phyloP scores from a whole-genome alignment of 2,888 invertebrate genomes.

The Hydropsyche betteni region DNA sequence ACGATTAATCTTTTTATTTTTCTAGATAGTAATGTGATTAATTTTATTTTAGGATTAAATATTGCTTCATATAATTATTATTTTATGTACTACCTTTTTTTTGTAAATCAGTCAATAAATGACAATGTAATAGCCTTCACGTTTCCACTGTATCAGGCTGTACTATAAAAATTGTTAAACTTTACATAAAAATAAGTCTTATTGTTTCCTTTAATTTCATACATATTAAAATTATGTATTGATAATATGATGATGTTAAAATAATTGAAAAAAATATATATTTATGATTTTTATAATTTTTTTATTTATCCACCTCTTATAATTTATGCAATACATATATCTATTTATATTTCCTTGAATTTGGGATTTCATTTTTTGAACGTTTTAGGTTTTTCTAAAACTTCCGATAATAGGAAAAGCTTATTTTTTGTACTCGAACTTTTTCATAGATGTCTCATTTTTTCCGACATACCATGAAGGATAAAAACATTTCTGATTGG shows the following conservation, averaged over 20 bases:
- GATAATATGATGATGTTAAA: slow-evolving; percentile 69
- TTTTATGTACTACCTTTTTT: slow-evolving; percentile 26
- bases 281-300: slow-evolving; percentile 37
- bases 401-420: too few relatives aligned
- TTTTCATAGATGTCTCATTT: too few relatives aligned
- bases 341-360: too few relatives aligned
- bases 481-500: too few relatives aligned
- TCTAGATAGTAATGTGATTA: slow-evolving; percentile 60
- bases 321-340: too few relatives aligned
- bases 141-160: slow-evolving; percentile 30
- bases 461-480: too few relatives aligned
- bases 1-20: slow-evolving; percentile 44
- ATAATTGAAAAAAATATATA: slow-evolving; percentile 58
- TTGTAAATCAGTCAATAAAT: neutral
- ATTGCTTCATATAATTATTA: slow-evolving; percentile 38
- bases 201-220: slow-evolving; percentile 53
- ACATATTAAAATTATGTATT: slow-evolving; percentile 66
- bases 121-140: slow-evolving; percentile 28
- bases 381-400: too few relatives aligned
- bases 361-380: too few relatives aligned
- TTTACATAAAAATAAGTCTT: slow-evolving; percentile 41
- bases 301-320: slow-evolving; percentile 19
- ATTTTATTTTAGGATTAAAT: slow-evolving; percentile 57
- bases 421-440: too few relatives aligned
- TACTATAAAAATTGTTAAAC: slow-evolving; percentile 37